These are phyloP conservation scores for Eristalinus aeneus DNA, from an alignment of 2,888 invertebrate genomes.

Conservation along the genomic window DNA sequence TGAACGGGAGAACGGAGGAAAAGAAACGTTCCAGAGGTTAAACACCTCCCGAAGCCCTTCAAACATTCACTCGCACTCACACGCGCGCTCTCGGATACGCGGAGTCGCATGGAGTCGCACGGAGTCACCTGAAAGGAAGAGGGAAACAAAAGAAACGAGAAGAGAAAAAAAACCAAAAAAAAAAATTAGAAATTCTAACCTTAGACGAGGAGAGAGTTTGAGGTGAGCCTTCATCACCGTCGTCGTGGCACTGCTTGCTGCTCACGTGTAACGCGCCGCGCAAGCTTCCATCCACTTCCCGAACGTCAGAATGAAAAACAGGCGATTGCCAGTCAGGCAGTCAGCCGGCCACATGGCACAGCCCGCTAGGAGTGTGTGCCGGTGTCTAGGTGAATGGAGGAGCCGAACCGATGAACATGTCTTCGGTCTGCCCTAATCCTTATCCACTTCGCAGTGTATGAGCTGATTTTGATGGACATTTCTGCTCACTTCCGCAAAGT, in stretches of 20 bases:
- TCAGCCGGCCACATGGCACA: not conserved
- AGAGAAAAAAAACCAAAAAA: constrained; percentile 8
- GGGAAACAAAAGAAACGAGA: constrained; percentile 56
- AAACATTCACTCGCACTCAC: constrained; percentile 48
- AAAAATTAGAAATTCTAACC: constrained; percentile 63
- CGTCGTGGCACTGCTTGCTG: constrained; percentile 22
- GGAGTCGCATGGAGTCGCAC: not conserved
- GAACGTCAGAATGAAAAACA: constrained; percentile 43
- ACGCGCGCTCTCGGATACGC: not conserved
- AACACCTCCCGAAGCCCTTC: constrained; percentile 70
- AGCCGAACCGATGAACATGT: constrained; percentile 40
- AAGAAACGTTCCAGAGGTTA: constrained; percentile 57
- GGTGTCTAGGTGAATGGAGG: constrained; percentile 19
- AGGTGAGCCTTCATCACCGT: constrained; percentile 54
- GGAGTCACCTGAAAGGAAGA: constrained; percentile 57
- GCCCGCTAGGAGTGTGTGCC: not conserved
- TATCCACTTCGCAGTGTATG: constrained; percentile 46
- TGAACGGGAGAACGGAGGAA: constrained; percentile 20
- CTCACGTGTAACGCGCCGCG: constrained; percentile 64
- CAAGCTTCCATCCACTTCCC: constrained; percentile 60
- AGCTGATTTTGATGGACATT: constrained; percentile 64
- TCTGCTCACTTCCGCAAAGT: constrained; percentile 56
- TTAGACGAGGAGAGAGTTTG: constrained; percentile 62
- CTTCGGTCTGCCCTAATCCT: constrained; percentile 56
- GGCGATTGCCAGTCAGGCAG: not conserved